These are phyloP conservation scores for Dryobates pubescens DNA, from an alignment of 2,797 vertebrate species.

Conservation along the genomic window DNA sequence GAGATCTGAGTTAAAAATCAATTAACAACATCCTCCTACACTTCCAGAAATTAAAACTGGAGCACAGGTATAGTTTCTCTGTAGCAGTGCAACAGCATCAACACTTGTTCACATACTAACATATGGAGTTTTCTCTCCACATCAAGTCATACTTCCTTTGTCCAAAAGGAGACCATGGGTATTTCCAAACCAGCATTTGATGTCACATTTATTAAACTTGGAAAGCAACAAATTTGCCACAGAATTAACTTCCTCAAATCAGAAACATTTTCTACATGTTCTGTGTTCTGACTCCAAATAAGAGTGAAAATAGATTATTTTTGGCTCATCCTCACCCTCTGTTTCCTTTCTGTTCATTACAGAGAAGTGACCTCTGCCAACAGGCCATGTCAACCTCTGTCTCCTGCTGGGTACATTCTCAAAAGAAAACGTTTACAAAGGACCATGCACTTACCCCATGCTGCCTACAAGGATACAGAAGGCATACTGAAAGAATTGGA, in stretches of 20 bases:
- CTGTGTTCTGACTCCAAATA: not conserved
- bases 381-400: not conserved
- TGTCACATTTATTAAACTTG: not conserved
- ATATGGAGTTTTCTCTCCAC: not conserved
- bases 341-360: not conserved
- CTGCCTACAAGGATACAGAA: conserved; percentile 1
- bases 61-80: not conserved
- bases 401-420: conserved; percentile 24
- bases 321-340: not conserved
- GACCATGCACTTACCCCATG: conserved; percentile 5
- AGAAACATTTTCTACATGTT: not conserved
- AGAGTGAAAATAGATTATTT: not conserved
- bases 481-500: not conserved
- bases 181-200: not conserved
- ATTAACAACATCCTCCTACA: not conserved
- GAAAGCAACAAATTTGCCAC: not conserved
- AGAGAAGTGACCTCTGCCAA: conserved; percentile 11
- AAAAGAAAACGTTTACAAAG: conserved; percentile 42
- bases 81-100: not conserved
- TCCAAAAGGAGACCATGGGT: not conserved
- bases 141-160: not conserved
- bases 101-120: not conserved
- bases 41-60: not conserved
- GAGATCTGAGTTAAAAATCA: not conserved
- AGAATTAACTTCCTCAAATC: not conserved